A percentile compares a stretch with the other conserved stretches of the same genome.
Conservation (phyloP, 2,888 invertebrate genomes). For the Sussaba pulchella region DNA sequence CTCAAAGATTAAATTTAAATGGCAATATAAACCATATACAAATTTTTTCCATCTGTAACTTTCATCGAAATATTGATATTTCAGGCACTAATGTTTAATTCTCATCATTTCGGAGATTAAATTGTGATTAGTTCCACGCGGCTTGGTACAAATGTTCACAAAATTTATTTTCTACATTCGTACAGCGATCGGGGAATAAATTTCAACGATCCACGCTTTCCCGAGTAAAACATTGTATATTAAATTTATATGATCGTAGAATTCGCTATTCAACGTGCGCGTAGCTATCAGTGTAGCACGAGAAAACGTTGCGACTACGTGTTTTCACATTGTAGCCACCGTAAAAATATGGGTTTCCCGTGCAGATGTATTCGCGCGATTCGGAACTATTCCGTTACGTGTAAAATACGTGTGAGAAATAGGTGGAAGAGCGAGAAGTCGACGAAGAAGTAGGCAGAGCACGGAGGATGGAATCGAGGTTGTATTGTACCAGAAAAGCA, state of each 20-base stretch:
- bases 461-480: slow-evolving; percentile 1
- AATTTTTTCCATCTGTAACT: too few species aligned
- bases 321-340: slow-evolving; percentile 1
- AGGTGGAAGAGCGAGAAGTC: background rate
- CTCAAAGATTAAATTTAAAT: too few species aligned
- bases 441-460: slow-evolving; percentile 1
- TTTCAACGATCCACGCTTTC: background rate
- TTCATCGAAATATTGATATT: too few species aligned
- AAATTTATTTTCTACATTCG: background rate
- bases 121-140: too few species aligned
- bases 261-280: slow-evolving; percentile 20
- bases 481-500: slow-evolving; percentile 27
- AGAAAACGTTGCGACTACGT: background rate
- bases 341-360: background rate
- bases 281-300: slow-evolving; percentile 15
- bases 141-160: too few species aligned
- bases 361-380: slow-evolving; percentile 16
- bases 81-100: too few species aligned
- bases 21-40: too few species aligned
- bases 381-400: slow-evolving; percentile 13
- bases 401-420: background rate
- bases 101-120: too few species aligned
- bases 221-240: background rate
- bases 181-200: background rate
- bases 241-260: background rate